Percentiles rank a stretch among this genome's conserved stretches.
Conservation (phyloP, 30 jellyfish, hydroid and myxozoan genomes). For the Cassiopea andromeda region DNA sequence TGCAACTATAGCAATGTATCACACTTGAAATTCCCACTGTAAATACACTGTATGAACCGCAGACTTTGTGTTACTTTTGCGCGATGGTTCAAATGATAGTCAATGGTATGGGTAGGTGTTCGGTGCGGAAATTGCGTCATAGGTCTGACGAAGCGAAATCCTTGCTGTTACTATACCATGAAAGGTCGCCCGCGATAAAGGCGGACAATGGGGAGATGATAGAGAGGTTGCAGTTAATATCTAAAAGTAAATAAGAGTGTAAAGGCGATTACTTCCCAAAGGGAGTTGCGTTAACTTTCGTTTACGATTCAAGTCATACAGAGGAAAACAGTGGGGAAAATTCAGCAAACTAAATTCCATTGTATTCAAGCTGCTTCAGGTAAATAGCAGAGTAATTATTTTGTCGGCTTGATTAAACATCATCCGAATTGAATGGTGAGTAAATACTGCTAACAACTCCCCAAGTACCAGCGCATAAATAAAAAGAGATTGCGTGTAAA, state of each 20-base stretch:
- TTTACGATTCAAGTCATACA: constrained; percentile 61
- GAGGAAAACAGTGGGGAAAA: constrained; percentile 67
- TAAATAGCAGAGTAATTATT: constrained; percentile 67
- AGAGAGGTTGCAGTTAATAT: constrained; percentile 45
- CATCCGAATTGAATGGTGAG: constrained; percentile 69
- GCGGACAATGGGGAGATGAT: constrained; percentile 49
- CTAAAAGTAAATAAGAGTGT: constrained; percentile 49
- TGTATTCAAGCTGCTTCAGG: constrained; percentile 60
- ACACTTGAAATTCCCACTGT: constrained; percentile 20
- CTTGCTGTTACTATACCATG: constrained; percentile 44
- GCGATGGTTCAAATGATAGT: constrained; percentile 11
- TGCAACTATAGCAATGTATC: constrained; percentile 6
- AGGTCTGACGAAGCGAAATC: constrained; percentile 23
- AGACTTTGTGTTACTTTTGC: constrained; percentile 6
- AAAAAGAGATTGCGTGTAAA: constrained; percentile 42
- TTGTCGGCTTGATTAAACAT: constrained; percentile 72
- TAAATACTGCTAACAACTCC: constrained; percentile 72
- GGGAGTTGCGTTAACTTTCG: constrained; percentile 61
- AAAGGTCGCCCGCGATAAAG: constrained; percentile 38
- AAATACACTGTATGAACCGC: constrained; percentile 13
- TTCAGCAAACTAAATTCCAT: constrained; percentile 54
- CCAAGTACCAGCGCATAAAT: constrained; percentile 69
- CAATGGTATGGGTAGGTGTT: constrained; percentile 13
- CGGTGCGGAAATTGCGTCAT: constrained; percentile 65
- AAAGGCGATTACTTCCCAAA: constrained; percentile 72